These are phyloP conservation scores for Ceratosolen solmsi DNA, from an alignment of 1,140 invertebrate species.

Conservation along the genomic window DNA sequence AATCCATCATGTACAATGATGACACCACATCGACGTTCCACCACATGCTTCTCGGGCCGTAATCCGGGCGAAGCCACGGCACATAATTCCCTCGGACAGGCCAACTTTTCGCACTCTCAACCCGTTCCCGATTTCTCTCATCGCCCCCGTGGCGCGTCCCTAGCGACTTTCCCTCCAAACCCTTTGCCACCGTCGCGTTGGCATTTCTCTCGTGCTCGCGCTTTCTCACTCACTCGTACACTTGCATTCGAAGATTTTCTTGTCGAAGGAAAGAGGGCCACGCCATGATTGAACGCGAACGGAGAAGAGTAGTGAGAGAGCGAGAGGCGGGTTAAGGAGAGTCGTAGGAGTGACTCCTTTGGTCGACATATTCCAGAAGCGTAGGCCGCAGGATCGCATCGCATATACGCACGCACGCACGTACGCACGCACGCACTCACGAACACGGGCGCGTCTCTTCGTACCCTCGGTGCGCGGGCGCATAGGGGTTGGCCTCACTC, in stretches of 20 bases:
- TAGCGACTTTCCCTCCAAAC: slow-evolving; percentile 45
- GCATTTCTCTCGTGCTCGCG: slow-evolving; percentile 38
- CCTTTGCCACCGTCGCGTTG: slow-evolving; percentile 48
- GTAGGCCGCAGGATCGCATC: slow-evolving; percentile 56
- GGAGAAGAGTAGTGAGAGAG: slow-evolving; percentile 30
- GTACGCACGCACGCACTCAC: slow-evolving; percentile 46
- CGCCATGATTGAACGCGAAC: background rate
- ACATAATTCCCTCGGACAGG: slow-evolving; percentile 43
- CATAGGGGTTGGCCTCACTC: slow-evolving; percentile 68
- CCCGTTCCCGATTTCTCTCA: slow-evolving; percentile 47
- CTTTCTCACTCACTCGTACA: too few species aligned
- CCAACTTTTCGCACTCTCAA: slow-evolving; percentile 50
- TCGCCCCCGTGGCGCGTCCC: slow-evolving; percentile 29
- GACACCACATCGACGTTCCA: slow-evolving; percentile 1
- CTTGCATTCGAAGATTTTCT: background rate
- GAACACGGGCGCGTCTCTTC: slow-evolving; percentile 24
- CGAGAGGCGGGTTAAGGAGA: slow-evolving; percentile 67
- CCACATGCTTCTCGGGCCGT: background rate
- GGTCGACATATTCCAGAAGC: slow-evolving; percentile 42
- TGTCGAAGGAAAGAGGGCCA: background rate
- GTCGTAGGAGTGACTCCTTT: slow-evolving; percentile 69
- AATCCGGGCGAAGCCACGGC: background rate
- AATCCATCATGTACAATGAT: slow-evolving; percentile 15
- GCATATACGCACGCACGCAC: slow-evolving; percentile 56
- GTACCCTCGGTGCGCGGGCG: background rate